These are phyloP conservation scores for Scopus umbretta DNA, from an alignment of 2,113 vertebrate species.

Conservation along the genomic window DNA sequence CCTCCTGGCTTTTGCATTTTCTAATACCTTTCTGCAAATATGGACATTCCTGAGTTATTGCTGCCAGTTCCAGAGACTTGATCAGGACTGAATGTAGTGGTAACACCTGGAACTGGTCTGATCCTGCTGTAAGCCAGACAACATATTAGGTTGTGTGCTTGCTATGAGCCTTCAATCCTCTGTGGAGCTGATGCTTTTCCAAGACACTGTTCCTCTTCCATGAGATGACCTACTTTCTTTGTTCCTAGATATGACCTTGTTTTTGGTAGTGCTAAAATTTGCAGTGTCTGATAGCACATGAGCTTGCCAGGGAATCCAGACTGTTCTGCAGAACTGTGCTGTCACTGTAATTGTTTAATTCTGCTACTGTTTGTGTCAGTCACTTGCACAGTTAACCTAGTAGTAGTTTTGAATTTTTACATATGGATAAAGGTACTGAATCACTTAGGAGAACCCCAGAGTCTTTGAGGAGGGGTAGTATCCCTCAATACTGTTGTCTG, in stretches of 20 bases:
- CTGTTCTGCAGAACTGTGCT: neutral
- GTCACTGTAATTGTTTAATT: neutral
- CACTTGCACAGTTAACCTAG: neutral
- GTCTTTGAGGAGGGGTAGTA: neutral
- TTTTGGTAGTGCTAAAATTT: neutral
- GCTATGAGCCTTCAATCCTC: neutral
- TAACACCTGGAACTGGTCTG: neutral
- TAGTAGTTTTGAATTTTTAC: neutral
- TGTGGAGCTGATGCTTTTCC: neutral
- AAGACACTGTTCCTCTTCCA: neutral
- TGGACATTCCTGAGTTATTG: neutral
- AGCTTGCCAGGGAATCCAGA: neutral
- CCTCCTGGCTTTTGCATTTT: neutral
- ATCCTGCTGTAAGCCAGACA: neutral
- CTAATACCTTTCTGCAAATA: neutral
- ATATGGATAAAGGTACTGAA: neutral
- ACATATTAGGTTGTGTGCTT: neutral
- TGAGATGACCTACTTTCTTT: conserved; percentile 4
- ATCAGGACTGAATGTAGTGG: neutral
- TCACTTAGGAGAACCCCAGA: neutral
- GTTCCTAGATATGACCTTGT: neutral
- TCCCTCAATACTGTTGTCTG: neutral
- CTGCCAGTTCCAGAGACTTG: neutral
- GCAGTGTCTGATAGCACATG: neutral
- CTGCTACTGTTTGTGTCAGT: neutral